Evolutionary conservation across 2,113 vertebrate species (phyloP).

Genomic region (Monopterus albus): DNA sequence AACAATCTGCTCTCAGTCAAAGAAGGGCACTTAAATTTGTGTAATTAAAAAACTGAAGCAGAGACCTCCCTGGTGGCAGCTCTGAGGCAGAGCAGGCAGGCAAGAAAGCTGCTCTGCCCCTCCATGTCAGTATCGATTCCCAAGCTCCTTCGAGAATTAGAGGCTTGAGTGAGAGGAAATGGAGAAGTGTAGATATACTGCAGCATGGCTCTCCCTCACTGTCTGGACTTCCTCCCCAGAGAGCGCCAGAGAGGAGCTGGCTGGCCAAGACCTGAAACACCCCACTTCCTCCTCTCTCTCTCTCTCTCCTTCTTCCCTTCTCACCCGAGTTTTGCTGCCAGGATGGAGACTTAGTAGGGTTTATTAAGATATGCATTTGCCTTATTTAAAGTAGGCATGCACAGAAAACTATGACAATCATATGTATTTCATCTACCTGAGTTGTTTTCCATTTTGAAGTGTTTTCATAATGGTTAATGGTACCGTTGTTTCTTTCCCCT

Average conservation of each 20-base stretch:
- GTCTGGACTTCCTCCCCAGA: conserved; percentile 66
- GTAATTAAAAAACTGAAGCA: conserved; percentile 65
- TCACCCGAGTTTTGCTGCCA: conserved; percentile 32
- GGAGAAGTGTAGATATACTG: conserved; percentile 77
- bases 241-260: conserved; percentile 57
- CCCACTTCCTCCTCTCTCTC: conserved; percentile 13
- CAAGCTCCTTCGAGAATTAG: conserved; percentile 60
- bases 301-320: no score
- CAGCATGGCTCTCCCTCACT: conserved; percentile 60
- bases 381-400: conserved; percentile 15
- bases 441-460: conserved; percentile 29
- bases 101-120: conserved; percentile 55
- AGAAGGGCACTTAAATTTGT: conserved; percentile 61
- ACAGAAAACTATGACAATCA: not conserved
- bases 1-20: conserved; percentile 67
- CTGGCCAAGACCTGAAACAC: conserved; percentile 63
- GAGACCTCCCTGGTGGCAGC: conserved; percentile 46
- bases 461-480: not conserved
- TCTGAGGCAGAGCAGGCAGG: conserved; percentile 43
- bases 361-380: conserved; percentile 15
- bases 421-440: conserved; percentile 20
- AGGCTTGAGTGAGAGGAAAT: conserved; percentile 77
- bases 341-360: conserved; percentile 20
- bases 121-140: conserved; percentile 76
- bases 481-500: not conserved